Evolutionary conservation across 2,113 vertebrate genomes (phyloP).

Genomic region (Leiothrix lutea): DNA sequence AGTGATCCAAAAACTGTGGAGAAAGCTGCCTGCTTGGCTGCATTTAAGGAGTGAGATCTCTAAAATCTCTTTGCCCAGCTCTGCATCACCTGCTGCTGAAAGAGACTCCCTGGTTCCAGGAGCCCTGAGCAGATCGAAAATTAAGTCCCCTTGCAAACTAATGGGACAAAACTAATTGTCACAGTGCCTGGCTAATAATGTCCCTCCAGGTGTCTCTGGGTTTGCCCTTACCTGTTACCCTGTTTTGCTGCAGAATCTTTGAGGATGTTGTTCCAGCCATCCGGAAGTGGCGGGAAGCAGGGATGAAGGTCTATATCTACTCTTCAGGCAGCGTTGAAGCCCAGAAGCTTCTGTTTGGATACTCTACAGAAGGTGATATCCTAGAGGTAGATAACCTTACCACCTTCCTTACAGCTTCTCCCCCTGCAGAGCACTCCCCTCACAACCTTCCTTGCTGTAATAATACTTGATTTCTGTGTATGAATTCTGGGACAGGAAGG

Average conservation of each 20-base stretch:
- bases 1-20: not conserved
- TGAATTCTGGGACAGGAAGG: not conserved
- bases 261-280: slow-evolving; percentile 90
- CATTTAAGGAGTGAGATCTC: not conserved
- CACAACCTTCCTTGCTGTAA: not conserved
- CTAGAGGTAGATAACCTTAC: slow-evolving; percentile 79
- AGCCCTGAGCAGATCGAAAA: not conserved
- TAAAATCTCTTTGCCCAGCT: not conserved
- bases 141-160: not conserved
- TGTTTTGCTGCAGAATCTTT: slow-evolving; percentile 81
- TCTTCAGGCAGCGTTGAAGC: slow-evolving; percentile 96
- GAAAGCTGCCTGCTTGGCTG: not conserved
- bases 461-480: rapidly evolving
- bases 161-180: not conserved
- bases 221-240: not conserved
- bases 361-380: slow-evolving; percentile 91
- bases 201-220: not conserved
- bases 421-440: not conserved
- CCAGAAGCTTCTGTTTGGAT: slow-evolving; percentile 92
- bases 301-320: slow-evolving; percentile 91
- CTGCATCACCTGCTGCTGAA: not conserved
- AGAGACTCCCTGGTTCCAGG: not conserved
- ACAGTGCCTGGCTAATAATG: not conserved
- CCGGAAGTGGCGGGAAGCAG: slow-evolving; percentile 83
- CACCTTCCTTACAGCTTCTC: not conserved